phyloP scores from a whole-genome alignment of 2,113 vertebrate genomes.

The Chlamydotis undulata region DNA sequence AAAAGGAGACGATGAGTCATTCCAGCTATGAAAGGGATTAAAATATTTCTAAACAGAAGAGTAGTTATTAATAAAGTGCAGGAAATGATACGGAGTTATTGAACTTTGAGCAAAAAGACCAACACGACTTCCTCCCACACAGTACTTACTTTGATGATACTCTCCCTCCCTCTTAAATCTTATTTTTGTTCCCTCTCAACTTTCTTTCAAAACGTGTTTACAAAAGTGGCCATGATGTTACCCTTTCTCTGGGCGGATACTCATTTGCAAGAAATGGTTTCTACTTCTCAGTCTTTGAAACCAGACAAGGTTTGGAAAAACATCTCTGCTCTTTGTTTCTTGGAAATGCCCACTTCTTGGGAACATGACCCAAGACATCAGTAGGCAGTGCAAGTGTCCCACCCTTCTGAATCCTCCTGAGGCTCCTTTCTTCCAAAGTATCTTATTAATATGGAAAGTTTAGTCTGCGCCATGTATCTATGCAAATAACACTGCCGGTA shows the following conservation, averaged over 20 bases:
- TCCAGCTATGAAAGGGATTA: constrained; percentile 36
- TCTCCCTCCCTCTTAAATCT: constrained; percentile 54
- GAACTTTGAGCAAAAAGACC: constrained; percentile 50
- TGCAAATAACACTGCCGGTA: not conserved
- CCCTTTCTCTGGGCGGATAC: not conserved
- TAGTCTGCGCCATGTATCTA: not conserved
- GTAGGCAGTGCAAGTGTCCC: not conserved
- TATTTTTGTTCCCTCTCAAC: constrained; percentile 49
- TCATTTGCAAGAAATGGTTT: not conserved
- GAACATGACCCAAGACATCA: not conserved
- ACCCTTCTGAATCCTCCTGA: not conserved
- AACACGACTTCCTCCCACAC: constrained; percentile 57
- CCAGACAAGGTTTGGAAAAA: not conserved
- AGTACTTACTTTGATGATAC: constrained; percentile 15
- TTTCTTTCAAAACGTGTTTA: constrained; percentile 44
- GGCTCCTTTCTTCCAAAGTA: not conserved
- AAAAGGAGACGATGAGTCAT: constrained; percentile 50
- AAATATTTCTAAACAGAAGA: constrained; percentile 67
- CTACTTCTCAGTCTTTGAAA: not conserved
- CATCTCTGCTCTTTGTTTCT: not conserved
- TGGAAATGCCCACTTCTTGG: not conserved
- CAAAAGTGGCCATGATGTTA: constrained; percentile 4
- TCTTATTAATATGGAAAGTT: not conserved
- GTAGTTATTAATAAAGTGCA: constrained; percentile 67
- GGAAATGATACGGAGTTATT: constrained; percentile 55